Evolutionary conservation across 2,113 vertebrate species (phyloP).

Genomic region (Spheniscus mendiculus): DNA sequence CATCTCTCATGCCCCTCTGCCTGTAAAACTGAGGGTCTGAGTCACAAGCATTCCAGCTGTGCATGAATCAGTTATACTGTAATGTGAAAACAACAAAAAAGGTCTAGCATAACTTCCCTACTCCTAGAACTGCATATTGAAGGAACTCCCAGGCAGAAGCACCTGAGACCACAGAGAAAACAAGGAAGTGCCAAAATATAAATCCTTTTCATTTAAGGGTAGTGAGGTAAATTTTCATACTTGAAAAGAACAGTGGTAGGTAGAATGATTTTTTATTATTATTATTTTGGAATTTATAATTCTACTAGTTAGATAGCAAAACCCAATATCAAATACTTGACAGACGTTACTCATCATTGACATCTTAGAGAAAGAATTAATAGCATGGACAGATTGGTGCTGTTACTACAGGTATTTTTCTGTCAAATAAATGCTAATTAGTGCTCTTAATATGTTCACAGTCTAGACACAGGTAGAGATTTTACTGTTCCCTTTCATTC

Average conservation of each 20-base stretch:
- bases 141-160: background rate
- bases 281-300: background rate
- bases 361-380: background rate
- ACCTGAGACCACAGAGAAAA: background rate
- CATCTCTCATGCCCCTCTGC: background rate
- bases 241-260: background rate
- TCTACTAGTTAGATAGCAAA: background rate
- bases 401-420: background rate
- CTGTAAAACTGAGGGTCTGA: background rate
- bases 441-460: background rate
- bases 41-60: background rate
- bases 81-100: background rate
- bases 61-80: background rate
- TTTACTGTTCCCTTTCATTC: background rate
- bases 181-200: background rate
- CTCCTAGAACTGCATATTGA: background rate
- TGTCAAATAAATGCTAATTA: background rate
- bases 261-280: background rate
- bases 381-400: background rate
- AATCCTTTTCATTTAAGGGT: background rate
- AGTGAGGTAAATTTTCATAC: background rate
- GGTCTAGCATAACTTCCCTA: background rate
- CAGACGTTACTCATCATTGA: background rate
- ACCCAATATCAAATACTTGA: background rate
- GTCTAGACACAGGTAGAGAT: background rate